A percentile compares a stretch with the other conserved stretches of the same genome.
phyloP scores from a whole-genome alignment of 2,888 invertebrate genomes.

The Pediacus dermestoides region DNA sequence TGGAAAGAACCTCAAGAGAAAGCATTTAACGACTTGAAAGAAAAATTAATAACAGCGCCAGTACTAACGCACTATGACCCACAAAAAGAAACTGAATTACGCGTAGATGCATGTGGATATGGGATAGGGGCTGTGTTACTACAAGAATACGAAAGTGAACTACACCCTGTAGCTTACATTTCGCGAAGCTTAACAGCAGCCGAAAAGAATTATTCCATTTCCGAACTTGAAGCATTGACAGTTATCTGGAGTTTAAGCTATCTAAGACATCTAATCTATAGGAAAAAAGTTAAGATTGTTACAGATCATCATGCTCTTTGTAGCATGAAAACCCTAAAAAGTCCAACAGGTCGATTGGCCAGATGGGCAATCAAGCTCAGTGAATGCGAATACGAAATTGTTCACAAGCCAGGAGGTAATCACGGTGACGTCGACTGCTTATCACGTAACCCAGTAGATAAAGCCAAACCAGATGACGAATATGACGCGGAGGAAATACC shows the following conservation, averaged over 20 bases:
- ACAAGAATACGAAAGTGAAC: slow-evolving; percentile 14
- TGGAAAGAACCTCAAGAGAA: slow-evolving; percentile 7
- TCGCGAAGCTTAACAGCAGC: slow-evolving; percentile 21
- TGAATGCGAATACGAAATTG: too few species aligned
- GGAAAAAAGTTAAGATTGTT: slow-evolving; percentile 17
- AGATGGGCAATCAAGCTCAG: slow-evolving; percentile 8
- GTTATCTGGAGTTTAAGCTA: slow-evolving; percentile 21
- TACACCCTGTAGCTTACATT: slow-evolving; percentile 25
- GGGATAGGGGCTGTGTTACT: slow-evolving; percentile 16
- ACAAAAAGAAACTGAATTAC: slow-evolving; percentile 13
- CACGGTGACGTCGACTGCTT: slow-evolving; percentile 17
- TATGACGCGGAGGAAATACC: slow-evolving; percentile 15
- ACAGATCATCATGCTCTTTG: slow-evolving; percentile 17
- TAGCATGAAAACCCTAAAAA: slow-evolving; percentile 15
- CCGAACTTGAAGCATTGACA: slow-evolving; percentile 21
- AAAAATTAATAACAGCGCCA: slow-evolving; percentile 13
- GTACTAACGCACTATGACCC: slow-evolving; percentile 12
- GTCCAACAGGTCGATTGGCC: slow-evolving; percentile 11
- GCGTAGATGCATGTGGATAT: slow-evolving; percentile 13
- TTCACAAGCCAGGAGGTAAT: slow-evolving; percentile 10
- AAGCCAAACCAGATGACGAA: background rate
- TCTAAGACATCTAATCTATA: slow-evolving; percentile 21
- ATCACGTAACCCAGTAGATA: slow-evolving; percentile 18
- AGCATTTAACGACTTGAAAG: slow-evolving; percentile 15
- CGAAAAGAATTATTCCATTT: slow-evolving; percentile 23